A percentile compares a stretch with the other conserved stretches of the same genome.
Conservation (phyloP, 2,888 invertebrate species). For the Steromphala cineraria region DNA sequence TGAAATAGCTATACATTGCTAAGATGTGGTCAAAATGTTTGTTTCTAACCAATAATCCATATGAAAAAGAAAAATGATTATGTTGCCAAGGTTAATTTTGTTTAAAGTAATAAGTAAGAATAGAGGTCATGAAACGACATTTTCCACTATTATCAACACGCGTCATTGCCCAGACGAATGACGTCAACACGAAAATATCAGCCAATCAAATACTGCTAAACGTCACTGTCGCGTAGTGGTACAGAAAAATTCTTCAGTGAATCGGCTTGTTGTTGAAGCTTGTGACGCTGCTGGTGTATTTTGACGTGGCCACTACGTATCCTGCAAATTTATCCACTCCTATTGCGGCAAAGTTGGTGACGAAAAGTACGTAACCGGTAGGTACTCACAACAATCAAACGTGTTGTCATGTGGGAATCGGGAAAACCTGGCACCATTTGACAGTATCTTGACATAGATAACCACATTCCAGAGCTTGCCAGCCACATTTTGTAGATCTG, state of each 20-base stretch:
- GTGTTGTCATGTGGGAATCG: constrained; percentile 34
- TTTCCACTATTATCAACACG: constrained; percentile 27
- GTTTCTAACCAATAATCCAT: not conserved
- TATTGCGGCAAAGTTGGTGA: constrained; percentile 94
- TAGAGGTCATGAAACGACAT: constrained; percentile 24
- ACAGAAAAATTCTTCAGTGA: constrained; percentile 42
- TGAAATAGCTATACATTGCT: not conserved
- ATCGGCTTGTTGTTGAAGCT: constrained; percentile 63
- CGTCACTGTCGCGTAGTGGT: constrained; percentile 51
- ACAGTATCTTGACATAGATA: not conserved
- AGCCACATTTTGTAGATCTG: constrained; percentile 16
- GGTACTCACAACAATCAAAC: constrained; percentile 73
- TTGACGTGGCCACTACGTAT: constrained; percentile 84
- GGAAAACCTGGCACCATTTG: not conserved
- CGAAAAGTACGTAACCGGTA: constrained; percentile 92
- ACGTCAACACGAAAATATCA: constrained; percentile 48
- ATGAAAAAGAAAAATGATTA: not conserved
- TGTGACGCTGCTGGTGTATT: constrained; percentile 73
- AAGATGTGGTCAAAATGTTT: not conserved
- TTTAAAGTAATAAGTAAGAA: not conserved
- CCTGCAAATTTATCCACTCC: constrained; percentile 92
- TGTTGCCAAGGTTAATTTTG: not conserved
- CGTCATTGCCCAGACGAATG: constrained; percentile 46
- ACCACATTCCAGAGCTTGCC: constrained; percentile 15
- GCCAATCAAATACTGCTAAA: constrained; percentile 41